Conservation (phyloP, 2,113 vertebrate genomes). For the Hymenochirus boettgeri region DNA sequence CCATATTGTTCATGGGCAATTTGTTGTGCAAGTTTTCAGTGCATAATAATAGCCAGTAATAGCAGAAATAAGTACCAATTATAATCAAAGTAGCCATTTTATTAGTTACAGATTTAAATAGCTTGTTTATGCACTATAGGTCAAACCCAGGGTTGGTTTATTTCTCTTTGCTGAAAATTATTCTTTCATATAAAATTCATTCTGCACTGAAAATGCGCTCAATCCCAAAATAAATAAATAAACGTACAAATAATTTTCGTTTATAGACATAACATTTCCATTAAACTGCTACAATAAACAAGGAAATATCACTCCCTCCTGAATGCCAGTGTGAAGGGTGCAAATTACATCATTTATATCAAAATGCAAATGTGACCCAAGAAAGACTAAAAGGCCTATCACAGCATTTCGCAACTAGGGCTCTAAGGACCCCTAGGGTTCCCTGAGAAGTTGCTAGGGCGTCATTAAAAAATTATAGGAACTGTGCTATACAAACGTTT, state of each 20-base stretch:
- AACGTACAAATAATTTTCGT: conserved; percentile 6
- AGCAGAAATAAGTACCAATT: conserved; percentile 37
- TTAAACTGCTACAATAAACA: no score
- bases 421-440: no score
- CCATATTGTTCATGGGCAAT: conserved; percentile 38
- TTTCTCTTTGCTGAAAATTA: conserved; percentile 15
- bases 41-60: conserved; percentile 36
- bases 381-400: no score
- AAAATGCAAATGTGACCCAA: no score
- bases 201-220: conserved; percentile 8
- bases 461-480: no score
- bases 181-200: conserved; percentile 9
- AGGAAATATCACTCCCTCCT: no score
- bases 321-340: no score
- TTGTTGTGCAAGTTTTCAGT: conserved; percentile 17
- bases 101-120: conserved; percentile 35
- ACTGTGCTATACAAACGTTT: no score
- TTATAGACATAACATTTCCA: no score
- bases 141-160: conserved; percentile 26
- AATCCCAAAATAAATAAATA: neutral
- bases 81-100: conserved; percentile 40
- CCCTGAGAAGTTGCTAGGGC: no score
- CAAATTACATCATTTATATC: no score
- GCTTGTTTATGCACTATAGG: conserved; percentile 34
- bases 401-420: no score